Evolutionary conservation across 1,140 invertebrate genomes (phyloP), one percentile per base, ranked within the genome.

Genomic region (Bombyx mandarina): DNA sequence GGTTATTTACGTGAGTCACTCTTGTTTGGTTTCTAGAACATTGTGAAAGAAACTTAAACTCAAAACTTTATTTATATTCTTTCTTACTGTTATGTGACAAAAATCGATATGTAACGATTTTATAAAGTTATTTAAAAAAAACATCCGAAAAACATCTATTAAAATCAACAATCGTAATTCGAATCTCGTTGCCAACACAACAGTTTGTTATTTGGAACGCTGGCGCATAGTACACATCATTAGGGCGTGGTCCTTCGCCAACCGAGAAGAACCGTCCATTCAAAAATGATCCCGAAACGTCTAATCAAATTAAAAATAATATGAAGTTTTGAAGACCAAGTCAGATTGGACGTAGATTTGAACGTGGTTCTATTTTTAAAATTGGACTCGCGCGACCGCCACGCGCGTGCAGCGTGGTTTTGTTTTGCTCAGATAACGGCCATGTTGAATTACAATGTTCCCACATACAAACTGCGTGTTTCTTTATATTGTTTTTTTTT

Each of bases 361-460:
- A 78, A 67, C 70, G 61, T 66, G 53, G 65, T 80, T 77, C 79
- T 85, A 85, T 85, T 79, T 82, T 75, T 79, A 79, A 67, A 66
- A 54, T 35, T 51, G 66, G 57, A 62, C 67, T 65, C 64, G 73
- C 56, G 62, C 65, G 67, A 60, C 65, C 54, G 64, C 69, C 79
- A 85, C 82, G 82, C 81, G 79, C 65, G 49, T n/a, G 10, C 65
- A 77, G 71, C 82, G 78, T 85, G 82, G 67, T 69, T 62, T 72
- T 85, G 82, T 85, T 82, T 82, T 85, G 79, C 69, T 79, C 69
- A 67, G 71, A 78, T 69, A 73, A 60, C 58, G 48, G 67, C 67
- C 71, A 68, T 72, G 49, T 70, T 71, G 69, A 68, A 68, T 69
- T 68, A 68, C 65, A 68, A 57, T 55, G 59, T 62, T 58, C 67